phyloP scores from a whole-genome alignment of 2,113 vertebrate genomes.

The Oxyura jamaicensis region DNA sequence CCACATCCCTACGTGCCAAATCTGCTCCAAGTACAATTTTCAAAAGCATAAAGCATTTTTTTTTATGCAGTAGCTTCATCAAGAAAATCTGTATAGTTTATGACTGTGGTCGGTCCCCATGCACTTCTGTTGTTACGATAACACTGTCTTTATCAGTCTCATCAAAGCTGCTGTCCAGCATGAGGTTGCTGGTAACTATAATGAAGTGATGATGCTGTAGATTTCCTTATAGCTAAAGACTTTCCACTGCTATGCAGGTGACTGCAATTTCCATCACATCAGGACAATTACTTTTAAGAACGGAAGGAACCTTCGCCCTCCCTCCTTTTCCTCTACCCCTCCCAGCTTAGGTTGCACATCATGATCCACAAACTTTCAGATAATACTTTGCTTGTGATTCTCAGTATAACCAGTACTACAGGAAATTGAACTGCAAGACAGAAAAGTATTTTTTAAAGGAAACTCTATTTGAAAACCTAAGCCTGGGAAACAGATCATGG shows the following conservation, averaged over 20 bases:
- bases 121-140: conserved; percentile 5
- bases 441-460: conserved; percentile 62
- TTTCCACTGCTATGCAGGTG: conserved; percentile 63
- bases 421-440: conserved; percentile 77
- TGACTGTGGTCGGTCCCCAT: background rate
- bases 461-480: conserved; percentile 53
- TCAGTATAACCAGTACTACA: conserved; percentile 58
- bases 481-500: conserved; percentile 74
- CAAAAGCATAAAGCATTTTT: background rate
- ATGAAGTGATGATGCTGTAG: conserved; percentile 45
- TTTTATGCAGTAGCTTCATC: background rate
- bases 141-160: conserved; percentile 22
- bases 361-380: conserved; percentile 33
- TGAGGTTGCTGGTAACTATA: conserved; percentile 9
- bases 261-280: conserved; percentile 69
- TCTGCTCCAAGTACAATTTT: background rate
- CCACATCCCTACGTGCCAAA: background rate
- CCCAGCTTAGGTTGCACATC: conserved; percentile 59
- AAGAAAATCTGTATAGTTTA: background rate
- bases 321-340: conserved; percentile 60
- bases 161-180: conserved; percentile 59
- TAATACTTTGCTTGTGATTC: conserved; percentile 51
- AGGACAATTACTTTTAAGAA: conserved; percentile 64
- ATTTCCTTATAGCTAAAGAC: conserved; percentile 41
- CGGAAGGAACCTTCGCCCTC: conserved; percentile 65